Base-by-base conservation (phyloP, 2,888 invertebrate genomes). In the Bellardia bayeri region DNA sequence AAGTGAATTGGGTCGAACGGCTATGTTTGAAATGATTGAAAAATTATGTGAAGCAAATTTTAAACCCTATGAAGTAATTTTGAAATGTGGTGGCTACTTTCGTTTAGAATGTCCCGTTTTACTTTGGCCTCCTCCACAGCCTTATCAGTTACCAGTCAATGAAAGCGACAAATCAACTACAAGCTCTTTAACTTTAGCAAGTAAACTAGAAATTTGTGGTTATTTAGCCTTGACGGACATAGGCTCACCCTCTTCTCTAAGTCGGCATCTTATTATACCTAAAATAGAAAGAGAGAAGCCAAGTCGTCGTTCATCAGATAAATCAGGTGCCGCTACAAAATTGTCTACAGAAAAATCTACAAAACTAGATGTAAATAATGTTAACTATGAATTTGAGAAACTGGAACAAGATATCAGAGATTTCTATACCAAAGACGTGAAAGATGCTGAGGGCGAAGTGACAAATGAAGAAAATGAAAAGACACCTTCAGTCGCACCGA, bases 161-260 rank as follows among this genome's bases (percentile, higher is more conserved):
- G 87, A 78, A 58, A 83, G 61, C n/a, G 75, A 72, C 51, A 85
- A 83, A 74, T 49, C 71, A 9, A 9, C 14, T n/a, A 16, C 72
- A n/a, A 54, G 42, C 42, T 45, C 58, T 4, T 64, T 82, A 42
- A 75, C 89, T 45, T 89, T 98, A 75, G 95, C 97, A 0, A 96
- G 96, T 84, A 95, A 96, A 74, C 95, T 99, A 78, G 96, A 97
- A 92, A 96, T 99, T 23, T 96, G 97, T 91, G 99, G 99, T 0
- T 99, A 98, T 92, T 94, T 99, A 74, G 95, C 96, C n/a, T 96
- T 98, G 9, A 95, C 96, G 3, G 98, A 99, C 92, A 96, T 98
- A 75, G 97, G 97, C 49, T 98, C 98, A 83, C 99, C 99, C 3
- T 97, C 98, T 91, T 97, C 98, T 3, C 95, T 98, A 86, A 98